Evolutionary conservation across 2,888 invertebrate species (phyloP).

Genomic region (Hydroisotoma schaefferi): DNA sequence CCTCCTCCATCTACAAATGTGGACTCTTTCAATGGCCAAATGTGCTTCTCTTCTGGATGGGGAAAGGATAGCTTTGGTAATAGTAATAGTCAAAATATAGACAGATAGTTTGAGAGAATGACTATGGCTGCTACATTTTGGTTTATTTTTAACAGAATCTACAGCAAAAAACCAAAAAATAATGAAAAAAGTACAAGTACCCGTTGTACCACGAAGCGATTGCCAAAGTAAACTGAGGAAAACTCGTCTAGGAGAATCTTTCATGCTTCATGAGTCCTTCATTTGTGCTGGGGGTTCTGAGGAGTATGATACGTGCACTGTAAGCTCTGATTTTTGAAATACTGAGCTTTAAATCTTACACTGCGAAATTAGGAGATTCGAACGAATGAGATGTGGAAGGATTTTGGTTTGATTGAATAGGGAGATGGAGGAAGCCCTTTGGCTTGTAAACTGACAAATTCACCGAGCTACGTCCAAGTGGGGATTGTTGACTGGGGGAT

Average conservation of each 20-base stretch:
- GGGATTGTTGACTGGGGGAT: constrained; percentile 86
- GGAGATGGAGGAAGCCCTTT: constrained; percentile 77
- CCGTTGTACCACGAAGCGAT: constrained; percentile 59
- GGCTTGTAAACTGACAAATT: constrained; percentile 59
- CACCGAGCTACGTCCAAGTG: constrained; percentile 60
- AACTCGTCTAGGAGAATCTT: constrained; percentile 66
- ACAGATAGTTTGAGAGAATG: no score
- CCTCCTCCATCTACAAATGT: constrained; percentile 54
- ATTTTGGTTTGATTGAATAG: constrained; percentile 51
- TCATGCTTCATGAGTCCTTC: constrained; percentile 64
- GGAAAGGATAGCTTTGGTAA: constrained; percentile 68
- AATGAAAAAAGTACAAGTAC: constrained; percentile 69
- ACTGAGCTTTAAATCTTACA: background rate
- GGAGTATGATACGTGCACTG: constrained; percentile 68
- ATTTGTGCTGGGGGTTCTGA: constrained; percentile 74
- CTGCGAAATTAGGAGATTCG: background rate
- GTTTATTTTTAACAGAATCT: no score
- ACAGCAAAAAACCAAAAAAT: constrained; percentile 59
- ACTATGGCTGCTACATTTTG: no score
- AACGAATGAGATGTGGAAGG: background rate
- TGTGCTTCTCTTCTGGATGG: constrained; percentile 70
- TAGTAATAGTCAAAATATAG: no score
- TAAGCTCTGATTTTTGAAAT: constrained; percentile 57
- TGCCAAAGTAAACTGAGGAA: constrained; percentile 63
- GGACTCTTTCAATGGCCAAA: constrained; percentile 55